Base-by-base conservation (phyloP, 2,888 invertebrate genomes). In the Trissonchulus sp. region DNA sequence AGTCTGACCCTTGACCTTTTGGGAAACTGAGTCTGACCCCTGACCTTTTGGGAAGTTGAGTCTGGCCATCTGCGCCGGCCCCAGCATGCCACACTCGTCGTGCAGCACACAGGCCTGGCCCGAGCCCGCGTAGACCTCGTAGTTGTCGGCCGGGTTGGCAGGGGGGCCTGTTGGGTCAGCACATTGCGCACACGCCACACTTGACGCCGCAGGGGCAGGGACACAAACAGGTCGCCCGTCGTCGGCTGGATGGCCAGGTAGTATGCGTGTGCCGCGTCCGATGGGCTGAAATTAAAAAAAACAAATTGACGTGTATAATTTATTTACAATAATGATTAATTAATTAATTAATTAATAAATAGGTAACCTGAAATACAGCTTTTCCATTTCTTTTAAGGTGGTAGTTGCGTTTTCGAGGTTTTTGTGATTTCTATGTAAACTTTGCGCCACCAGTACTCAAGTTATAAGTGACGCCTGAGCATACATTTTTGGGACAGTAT, bases 211-310 rank as follows among this genome's bases (percentile, higher is more conserved):
- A 94, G 94, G 38, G 96, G 94, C 86, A 98, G 94, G 68, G 97
- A 96, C 81, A 99, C 92, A 86, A 96, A 97, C 73, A 99, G 89
- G 83, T 93, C 92, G 8, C 96, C 96, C 85, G 97, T 95, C 37
- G 95, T 93, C 35, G 98, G 97, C 73, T 95, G 95, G 72, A 97
- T 92, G 75, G 95, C 93, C 84, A 99, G 89, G 86, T 95, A 96
- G 84, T 98, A 98, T 84, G 95, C 94, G 86, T 98, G 96, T 36
- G 95, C 93, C 15, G 96, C 93, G 88, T 95, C 94, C 0, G 95
- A 93, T 35, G 94, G 91, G 85, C 95, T 94, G 87, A 68, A 89
- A 88, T 34, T 31, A 31, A 8, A 48, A 48, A 48, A 23, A n/a
- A n/a, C n/a, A n/a, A n/a, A n/a, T n/a, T n/a, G n/a, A n/a, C n/a